A percentile compares a stretch with the other conserved stretches of the same genome.
Evolutionary conservation across 2,888 invertebrate species (phyloP).

Genomic region (Drepana falcataria): DNA sequence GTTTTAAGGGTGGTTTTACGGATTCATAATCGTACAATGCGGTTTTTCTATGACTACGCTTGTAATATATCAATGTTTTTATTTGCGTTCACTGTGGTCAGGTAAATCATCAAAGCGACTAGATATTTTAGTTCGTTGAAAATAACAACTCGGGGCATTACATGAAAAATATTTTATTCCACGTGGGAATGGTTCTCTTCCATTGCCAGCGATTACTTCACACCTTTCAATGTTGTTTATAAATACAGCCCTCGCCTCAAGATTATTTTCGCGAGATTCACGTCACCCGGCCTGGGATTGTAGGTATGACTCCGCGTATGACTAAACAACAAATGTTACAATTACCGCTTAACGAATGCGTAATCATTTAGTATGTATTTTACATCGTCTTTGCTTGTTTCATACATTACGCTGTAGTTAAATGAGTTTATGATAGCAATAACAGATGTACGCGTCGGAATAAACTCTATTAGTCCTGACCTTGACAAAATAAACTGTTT

Average conservation of each 20-base stretch:
- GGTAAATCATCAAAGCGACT: no score
- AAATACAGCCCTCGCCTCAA: constrained; percentile 44
- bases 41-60: no score
- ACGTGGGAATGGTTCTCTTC: constrained; percentile 30
- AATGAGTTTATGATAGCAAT: background rate
- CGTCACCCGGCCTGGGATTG: constrained; percentile 59
- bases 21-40: no score
- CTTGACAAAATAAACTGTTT: constrained; percentile 47
- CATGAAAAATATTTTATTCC: constrained; percentile 21
- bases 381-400: constrained; percentile 3
- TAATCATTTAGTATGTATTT: constrained; percentile 34
- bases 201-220: constrained; percentile 42
- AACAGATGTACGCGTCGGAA: constrained; percentile 1
- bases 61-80: no score
- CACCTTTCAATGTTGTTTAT: constrained; percentile 47
- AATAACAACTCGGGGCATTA: background rate
- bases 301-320: constrained; percentile 62
- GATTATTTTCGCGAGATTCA: constrained; percentile 63
- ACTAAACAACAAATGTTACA: constrained; percentile 51
- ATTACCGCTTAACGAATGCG: constrained; percentile 43
- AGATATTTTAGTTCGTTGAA: constrained; percentile 1
- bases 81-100: no score
- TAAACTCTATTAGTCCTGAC: constrained; percentile 22
- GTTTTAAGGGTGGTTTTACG: no score
- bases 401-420: background rate